phyloP scores from a whole-genome alignment of 2,113 vertebrate species.

The Ginglymostoma cirratum region DNA sequence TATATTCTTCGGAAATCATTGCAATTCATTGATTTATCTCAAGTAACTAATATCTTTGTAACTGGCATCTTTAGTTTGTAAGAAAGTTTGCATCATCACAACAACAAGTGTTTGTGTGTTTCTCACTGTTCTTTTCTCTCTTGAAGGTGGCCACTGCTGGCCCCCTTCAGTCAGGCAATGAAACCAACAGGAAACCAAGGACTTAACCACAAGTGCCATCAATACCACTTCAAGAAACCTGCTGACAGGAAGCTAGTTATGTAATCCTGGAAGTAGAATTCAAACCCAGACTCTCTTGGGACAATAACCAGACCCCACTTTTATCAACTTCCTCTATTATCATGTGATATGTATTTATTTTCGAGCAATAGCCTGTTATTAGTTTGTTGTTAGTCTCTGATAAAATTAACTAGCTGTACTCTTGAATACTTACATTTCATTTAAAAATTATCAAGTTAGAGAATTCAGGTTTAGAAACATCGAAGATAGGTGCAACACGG shows the following conservation, averaged over 20 bases:
- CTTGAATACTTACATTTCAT: not conserved
- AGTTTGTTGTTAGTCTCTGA: not conserved
- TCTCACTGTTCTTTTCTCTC: not conserved
- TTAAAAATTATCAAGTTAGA: not conserved
- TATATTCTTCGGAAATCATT: not conserved
- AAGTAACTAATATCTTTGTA: not conserved
- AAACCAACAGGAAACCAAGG: conserved; percentile 14
- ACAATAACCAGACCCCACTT: not conserved
- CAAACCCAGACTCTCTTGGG: not conserved
- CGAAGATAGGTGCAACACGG: too few species aligned
- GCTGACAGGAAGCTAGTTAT: not conserved
- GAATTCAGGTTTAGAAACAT: too few species aligned
- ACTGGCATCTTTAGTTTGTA: not conserved
- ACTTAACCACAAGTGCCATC: conserved; percentile 22
- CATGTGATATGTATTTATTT: not conserved
- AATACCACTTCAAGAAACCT: conserved; percentile 9
- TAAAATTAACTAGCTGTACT: not conserved
- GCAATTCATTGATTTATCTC: not conserved
- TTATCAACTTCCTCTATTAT: not conserved
- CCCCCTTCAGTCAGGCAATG: not conserved
- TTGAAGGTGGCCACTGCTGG: not conserved
- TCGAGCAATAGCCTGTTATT: not conserved
- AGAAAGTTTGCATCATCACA: conserved; percentile 1
- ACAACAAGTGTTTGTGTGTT: not conserved
- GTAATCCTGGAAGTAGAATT: conserved; percentile 24